Percentiles rank a stretch among this genome's conserved stretches.
phyloP scores from a whole-genome alignment of 2,113 vertebrate species.

The Capreolus pygargus region DNA sequence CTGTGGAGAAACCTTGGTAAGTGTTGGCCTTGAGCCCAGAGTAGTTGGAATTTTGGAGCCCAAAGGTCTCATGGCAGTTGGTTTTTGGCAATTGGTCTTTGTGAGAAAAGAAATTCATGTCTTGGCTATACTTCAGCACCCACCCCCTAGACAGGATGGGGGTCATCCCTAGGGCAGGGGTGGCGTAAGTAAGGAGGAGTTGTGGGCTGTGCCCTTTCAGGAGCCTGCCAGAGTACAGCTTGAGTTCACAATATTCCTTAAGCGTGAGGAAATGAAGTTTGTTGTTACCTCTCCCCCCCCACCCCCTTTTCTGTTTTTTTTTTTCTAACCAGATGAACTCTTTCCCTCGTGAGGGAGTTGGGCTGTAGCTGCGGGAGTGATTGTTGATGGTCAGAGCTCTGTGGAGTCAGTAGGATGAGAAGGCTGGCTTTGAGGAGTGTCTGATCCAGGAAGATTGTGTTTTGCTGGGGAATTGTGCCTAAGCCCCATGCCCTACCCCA shows the following conservation, averaged over 20 bases:
- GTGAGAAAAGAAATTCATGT: background rate
- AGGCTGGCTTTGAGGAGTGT: background rate
- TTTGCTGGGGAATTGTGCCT: background rate
- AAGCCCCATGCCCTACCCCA: background rate
- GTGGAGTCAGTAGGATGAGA: background rate
- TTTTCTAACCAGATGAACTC: background rate
- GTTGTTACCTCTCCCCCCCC: background rate
- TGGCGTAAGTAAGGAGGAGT: background rate
- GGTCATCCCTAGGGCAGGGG: background rate
- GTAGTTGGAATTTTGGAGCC: conserved; percentile 35
- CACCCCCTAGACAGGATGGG: too few species aligned
- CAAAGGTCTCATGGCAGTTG: background rate
- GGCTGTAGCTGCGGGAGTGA: background rate
- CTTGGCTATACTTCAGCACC: background rate
- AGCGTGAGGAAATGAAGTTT: background rate
- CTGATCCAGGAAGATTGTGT: background rate
- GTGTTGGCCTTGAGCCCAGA: conserved; percentile 10
- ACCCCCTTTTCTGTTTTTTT: background rate
- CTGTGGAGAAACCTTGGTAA: background rate
- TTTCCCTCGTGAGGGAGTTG: background rate
- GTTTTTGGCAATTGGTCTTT: conserved; percentile 7
- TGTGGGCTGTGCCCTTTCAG: background rate
- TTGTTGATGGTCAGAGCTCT: too few species aligned
- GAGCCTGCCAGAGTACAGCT: background rate
- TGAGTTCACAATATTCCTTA: background rate